A percentile compares a stretch with the other conserved stretches of the same genome.
phyloP scores from a whole-genome alignment of 2,113 vertebrate genomes.

The Rhinopomastus cyanomelas region DNA sequence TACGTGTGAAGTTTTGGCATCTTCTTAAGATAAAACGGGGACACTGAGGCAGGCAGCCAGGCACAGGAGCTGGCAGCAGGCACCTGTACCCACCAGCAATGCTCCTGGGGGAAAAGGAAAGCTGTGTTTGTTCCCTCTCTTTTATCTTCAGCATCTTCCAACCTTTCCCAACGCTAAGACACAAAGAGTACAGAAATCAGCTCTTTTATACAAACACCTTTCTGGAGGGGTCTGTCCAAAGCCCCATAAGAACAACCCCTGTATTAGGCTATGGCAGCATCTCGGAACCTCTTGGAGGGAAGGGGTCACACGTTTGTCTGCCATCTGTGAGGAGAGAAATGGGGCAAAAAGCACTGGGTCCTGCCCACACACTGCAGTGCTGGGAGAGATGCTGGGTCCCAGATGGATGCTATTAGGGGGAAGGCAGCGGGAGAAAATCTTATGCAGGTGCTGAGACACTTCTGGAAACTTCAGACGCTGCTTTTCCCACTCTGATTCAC shows the following conservation, averaged over 20 bases:
- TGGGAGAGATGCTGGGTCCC: neutral
- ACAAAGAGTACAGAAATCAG: neutral
- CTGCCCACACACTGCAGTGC: neutral
- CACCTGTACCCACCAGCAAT: too few species aligned
- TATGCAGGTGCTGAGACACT: slow-evolving; percentile 15
- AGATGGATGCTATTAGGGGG: slow-evolving; percentile 18
- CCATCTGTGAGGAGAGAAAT: neutral
- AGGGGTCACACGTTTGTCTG: neutral
- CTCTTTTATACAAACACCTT: neutral
- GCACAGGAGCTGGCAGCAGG: neutral
- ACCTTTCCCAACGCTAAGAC: rapidly evolving
- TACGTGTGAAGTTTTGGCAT: neutral
- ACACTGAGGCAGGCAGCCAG: neutral
- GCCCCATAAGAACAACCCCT: rapidly evolving
- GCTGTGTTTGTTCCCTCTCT: neutral
- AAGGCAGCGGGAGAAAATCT: slow-evolving; percentile 6
- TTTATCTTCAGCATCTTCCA: neutral
- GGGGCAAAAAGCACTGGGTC: neutral
- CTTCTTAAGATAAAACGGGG: neutral
- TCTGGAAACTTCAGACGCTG: neutral
- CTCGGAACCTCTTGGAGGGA: neutral
- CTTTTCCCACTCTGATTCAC: neutral
- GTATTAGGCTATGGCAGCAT: neutral
- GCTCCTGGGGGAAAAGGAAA: neutral
- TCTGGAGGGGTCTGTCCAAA: neutral